Evolutionary conservation across 2,888 invertebrate genomes (phyloP).

Genomic region (Oxyteleia sp.): DNA sequence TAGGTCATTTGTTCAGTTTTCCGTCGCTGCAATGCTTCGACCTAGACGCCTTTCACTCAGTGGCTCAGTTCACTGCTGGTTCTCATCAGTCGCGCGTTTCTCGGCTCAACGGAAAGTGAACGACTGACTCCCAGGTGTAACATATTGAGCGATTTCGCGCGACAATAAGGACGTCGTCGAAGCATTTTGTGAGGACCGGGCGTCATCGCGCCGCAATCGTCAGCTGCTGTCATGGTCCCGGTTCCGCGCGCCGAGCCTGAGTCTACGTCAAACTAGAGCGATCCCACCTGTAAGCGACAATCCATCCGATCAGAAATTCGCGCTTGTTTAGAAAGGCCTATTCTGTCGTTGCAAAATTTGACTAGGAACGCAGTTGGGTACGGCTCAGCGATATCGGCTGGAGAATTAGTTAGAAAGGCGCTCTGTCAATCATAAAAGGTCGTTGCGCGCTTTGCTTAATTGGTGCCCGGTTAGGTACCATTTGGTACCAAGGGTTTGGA

Average conservation of each 20-base stretch:
- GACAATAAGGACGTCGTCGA: constrained; percentile 13
- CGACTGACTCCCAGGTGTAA: constrained; percentile 45
- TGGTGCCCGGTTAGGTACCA: no score
- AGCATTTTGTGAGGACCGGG: constrained; percentile 12
- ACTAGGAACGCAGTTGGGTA: constrained; percentile 10
- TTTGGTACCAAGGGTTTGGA: not conserved
- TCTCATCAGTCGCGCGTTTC: constrained; percentile 79
- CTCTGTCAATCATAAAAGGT: no score
- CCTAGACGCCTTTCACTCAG: constrained; percentile 80
- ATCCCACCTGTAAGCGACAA: not conserved
- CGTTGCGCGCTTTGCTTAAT: no score
- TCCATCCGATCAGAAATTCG: constrained; percentile 4
- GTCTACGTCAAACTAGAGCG: constrained; percentile 1
- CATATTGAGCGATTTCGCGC: constrained; percentile 59
- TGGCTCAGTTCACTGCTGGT: constrained; percentile 82
- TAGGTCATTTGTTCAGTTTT: constrained; percentile 73
- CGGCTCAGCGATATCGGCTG: not conserved
- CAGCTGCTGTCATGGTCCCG: constrained; percentile 12
- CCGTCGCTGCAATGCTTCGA: constrained; percentile 62
- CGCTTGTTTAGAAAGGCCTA: constrained; percentile 47
- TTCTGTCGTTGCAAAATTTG: constrained; percentile 41
- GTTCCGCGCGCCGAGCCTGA: not conserved
- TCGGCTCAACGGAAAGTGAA: constrained; percentile 61
- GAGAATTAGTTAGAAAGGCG: no score
- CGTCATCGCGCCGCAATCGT: not conserved